Percentiles rank a stretch among this genome's conserved stretches.
phyloP scores from a whole-genome alignment of 2,113 vertebrate genomes.

The Chamaetylas fuelleborni region DNA sequence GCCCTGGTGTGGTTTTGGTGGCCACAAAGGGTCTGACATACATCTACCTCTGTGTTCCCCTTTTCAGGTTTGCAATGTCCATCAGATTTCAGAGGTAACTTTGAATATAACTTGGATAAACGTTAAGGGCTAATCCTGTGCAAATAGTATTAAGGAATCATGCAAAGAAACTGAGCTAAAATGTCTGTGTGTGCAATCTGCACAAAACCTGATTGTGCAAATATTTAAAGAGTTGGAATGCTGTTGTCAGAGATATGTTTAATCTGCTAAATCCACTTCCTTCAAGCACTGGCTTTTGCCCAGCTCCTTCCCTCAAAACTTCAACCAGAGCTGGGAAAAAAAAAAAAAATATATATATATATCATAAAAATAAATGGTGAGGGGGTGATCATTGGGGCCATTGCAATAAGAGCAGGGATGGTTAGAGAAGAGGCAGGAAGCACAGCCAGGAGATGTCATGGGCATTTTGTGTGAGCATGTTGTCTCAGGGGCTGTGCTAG shows the following conservation, averaged over 20 bases:
- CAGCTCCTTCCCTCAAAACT: not conserved
- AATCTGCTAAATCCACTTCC: not conserved
- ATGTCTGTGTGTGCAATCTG: not conserved
- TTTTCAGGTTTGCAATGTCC: not conserved
- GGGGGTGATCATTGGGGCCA: fast-evolving
- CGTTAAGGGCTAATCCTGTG: not conserved
- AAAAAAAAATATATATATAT: not conserved
- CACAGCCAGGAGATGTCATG: fast-evolving
- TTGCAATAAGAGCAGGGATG: not conserved
- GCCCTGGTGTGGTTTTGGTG: not conserved
- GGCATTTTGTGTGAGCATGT: fast-evolving
- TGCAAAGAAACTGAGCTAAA: not conserved
- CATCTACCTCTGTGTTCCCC: not conserved
- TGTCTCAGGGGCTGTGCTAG: not conserved
- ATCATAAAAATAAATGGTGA: not conserved
- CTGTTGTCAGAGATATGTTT: not conserved
- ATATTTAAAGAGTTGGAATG: not conserved
- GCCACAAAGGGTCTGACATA: fast-evolving
- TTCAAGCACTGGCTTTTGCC: not conserved
- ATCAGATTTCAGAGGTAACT: not conserved
- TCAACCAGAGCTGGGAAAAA: not conserved
- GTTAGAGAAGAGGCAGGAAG: not conserved
- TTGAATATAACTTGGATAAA: not conserved
- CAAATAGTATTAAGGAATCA: not conserved
- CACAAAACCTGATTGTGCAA: not conserved